These are phyloP conservation scores for Diarsia dahlii DNA, from an alignment of 2,888 invertebrate genomes.

Conservation along the genomic window DNA sequence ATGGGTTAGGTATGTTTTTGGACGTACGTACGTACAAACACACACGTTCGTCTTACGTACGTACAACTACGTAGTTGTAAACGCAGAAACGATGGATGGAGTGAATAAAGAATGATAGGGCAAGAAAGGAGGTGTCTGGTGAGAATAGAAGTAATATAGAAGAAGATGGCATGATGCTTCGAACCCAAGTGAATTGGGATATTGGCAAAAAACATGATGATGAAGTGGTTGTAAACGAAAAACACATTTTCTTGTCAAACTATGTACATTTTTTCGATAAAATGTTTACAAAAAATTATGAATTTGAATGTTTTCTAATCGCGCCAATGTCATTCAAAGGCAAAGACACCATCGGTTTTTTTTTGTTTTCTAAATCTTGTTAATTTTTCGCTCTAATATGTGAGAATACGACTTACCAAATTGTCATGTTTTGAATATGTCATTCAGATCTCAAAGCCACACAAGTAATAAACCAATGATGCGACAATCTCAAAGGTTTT, in stretches of 20 bases:
- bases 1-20: neutral
- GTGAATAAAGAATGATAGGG: too few species aligned
- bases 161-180: too few species aligned
- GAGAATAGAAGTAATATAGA: too few species aligned
- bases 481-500: slow-evolving; percentile 35
- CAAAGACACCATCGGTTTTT: neutral
- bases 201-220: too few species aligned
- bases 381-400: neutral
- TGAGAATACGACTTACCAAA: too few species aligned
- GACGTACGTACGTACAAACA: neutral
- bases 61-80: too few species aligned
- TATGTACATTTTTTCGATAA: too few species aligned
- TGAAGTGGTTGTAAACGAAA: neutral
- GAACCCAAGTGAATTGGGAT: too few species aligned
- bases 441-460: neutral
- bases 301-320: neutral
- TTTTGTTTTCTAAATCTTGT: neutral
- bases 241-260: neutral
- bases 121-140: too few species aligned
- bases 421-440: neutral
- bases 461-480: slow-evolving; percentile 21
- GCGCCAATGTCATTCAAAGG: neutral
- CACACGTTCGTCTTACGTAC: too few species aligned
- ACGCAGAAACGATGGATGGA: too few species aligned
- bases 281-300: too few species aligned